Conservation (phyloP, 2,113 vertebrate genomes). For the Machaerirhynchus nigripectus region DNA sequence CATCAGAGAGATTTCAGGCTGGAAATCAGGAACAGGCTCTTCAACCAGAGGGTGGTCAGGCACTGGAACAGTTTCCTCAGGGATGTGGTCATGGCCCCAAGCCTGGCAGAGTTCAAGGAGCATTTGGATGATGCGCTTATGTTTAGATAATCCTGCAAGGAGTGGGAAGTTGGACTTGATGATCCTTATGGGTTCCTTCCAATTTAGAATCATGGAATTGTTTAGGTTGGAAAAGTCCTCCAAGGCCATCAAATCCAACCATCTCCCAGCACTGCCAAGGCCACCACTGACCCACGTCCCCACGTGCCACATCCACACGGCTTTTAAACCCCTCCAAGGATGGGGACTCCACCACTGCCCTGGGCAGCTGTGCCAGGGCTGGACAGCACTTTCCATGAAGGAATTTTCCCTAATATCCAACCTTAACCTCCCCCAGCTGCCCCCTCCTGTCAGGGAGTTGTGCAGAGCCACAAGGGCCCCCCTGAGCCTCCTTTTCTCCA, state of each 20-base stretch:
- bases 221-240: background rate
- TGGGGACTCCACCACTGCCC: background rate
- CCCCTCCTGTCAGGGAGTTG: background rate
- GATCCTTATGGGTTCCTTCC: background rate
- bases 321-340: background rate
- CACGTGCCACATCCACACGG: accelerated
- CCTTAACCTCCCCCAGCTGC: accelerated
- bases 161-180: background rate
- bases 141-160: background rate
- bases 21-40: background rate
- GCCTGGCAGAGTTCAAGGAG: background rate
- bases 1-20: background rate
- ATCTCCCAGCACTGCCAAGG: too few species aligned
- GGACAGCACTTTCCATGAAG: background rate
- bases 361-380: background rate
- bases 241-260: background rate
- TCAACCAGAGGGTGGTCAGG: background rate
- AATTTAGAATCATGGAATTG: background rate
- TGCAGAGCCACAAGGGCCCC: background rate
- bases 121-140: background rate
- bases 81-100: background rate
- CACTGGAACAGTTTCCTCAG: background rate
- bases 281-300: background rate
- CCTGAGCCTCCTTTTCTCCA: background rate
- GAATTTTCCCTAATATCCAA: background rate